Conservation (phyloP, 2,797 vertebrate genomes). For the Loris lydekkerianus region DNA sequence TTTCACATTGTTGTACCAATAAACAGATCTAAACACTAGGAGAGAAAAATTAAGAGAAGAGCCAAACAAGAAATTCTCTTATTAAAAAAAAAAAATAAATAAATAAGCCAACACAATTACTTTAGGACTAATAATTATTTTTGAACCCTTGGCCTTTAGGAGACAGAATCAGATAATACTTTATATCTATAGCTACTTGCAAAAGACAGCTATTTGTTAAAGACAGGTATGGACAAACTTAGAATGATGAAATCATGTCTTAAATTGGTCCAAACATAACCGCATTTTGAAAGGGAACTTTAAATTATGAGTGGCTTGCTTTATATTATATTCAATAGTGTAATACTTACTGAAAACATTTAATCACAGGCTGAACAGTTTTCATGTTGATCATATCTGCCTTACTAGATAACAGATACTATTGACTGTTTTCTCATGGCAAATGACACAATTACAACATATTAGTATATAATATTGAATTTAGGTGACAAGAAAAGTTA, state of each 20-base stretch:
- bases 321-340: too few relatives aligned
- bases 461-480: neutral
- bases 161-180: neutral
- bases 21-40: neutral
- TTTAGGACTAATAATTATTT: slow-evolving; percentile 20
- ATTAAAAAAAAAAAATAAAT: neutral
- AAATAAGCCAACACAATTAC: neutral
- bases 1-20: neutral
- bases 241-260: neutral
- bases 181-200: neutral
- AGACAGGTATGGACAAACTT: neutral
- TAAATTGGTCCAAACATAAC: slow-evolving; percentile 16
- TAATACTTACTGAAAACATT: neutral
- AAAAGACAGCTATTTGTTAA: neutral
- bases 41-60: slow-evolving; percentile 3
- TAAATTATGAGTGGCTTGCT: too few relatives aligned
- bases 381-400: neutral
- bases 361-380: neutral
- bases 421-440: slow-evolving; percentile 2
- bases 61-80: neutral
- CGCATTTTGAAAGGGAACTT: neutral
- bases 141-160: neutral
- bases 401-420: slow-evolving; percentile 35
- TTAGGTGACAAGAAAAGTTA: neutral
- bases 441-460: neutral